phyloP scores from a whole-genome alignment of 2,113 vertebrate genomes.

The Cichladusa arquata region DNA sequence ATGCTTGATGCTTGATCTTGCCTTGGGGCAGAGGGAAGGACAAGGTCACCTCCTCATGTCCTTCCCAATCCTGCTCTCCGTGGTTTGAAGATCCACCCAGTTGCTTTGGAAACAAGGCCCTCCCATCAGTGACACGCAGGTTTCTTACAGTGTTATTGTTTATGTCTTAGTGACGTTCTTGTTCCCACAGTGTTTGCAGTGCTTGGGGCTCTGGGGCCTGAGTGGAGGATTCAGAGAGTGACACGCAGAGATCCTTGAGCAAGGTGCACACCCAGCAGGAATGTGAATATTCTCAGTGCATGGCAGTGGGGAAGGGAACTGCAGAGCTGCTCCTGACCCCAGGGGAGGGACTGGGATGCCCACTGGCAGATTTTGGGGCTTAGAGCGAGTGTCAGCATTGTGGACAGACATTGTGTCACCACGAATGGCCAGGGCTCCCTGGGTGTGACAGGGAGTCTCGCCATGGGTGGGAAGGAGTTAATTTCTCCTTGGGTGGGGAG shows the following conservation, averaged over 20 bases:
- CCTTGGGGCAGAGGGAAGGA: not conserved
- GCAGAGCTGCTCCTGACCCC: not conserved
- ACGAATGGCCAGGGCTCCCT: not conserved
- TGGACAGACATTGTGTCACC: not conserved
- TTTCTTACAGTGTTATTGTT: not conserved
- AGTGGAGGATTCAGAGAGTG: not conserved
- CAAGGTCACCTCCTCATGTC: not conserved
- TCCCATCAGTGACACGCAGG: not conserved
- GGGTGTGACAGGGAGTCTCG: not conserved
- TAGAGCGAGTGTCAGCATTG: not conserved
- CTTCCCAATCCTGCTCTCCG: not conserved
- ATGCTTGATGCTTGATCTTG: not conserved
- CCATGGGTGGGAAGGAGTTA: not conserved
- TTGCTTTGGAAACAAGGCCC: constrained; percentile 11
- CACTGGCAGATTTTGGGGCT: not conserved
- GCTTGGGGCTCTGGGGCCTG: not conserved
- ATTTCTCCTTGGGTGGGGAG: not conserved
- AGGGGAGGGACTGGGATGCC: not conserved
- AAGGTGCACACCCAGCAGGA: not conserved
- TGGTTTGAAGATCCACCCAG: constrained; percentile 5
- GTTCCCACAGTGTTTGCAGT: not conserved
- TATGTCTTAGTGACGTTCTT: not conserved
- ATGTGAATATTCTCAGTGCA: fast-evolving
- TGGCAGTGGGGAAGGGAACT: not conserved
- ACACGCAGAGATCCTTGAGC: not conserved